Base-by-base conservation (phyloP, 2,888 invertebrate genomes). In the Mesorhabditis sp. region DNA sequence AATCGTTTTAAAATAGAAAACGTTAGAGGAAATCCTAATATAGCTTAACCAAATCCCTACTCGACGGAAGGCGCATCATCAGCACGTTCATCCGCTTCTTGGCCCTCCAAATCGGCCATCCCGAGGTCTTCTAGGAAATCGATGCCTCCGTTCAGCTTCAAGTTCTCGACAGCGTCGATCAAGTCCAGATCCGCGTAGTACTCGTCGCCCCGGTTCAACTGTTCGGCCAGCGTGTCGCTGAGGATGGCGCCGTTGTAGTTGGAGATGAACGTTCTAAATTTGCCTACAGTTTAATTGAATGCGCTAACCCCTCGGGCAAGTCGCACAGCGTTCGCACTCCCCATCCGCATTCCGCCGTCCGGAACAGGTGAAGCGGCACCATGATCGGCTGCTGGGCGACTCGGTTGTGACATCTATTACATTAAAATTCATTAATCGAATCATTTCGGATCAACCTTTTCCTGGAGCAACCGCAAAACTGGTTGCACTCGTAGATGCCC, bases 171-270 rank as follows among this genome's bases (percentile, higher is more conserved):
- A 0, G 92, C 92, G 87, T 97, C 96, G 43, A 97, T 95, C 84
- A 95, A 94, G 87, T 98, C 97, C 79, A 98, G 87, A 86, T 98
- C 97, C 0, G 97, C 97, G 68, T 96, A 90, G 85, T 97, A 98
- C 85, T 76, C 76, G 74, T 85, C 84, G 28, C 78, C 79, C 44
- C 68, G 68, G 71, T 68, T 65, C 50, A 85, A 83, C 74, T 86
- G 83, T 72, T 88, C 87, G 5, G 88, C 88, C 65, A 86, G 83
- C 45, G 86, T 74, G 62, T 97, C 97, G 0, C 94, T 95, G 4
- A 96, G 90, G 67, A 98, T 45, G 5, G 77, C 78, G 4, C 80
- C 80, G 0, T 95, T 94, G 87, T 98, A 98, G 45, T 94, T 93
- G 85, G 96, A 96, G 50, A 98, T 91, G 87, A 97, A 98, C 0